Base-by-base conservation (phyloP, 2,888 invertebrate genomes). In the Abrostola tripartita region DNA sequence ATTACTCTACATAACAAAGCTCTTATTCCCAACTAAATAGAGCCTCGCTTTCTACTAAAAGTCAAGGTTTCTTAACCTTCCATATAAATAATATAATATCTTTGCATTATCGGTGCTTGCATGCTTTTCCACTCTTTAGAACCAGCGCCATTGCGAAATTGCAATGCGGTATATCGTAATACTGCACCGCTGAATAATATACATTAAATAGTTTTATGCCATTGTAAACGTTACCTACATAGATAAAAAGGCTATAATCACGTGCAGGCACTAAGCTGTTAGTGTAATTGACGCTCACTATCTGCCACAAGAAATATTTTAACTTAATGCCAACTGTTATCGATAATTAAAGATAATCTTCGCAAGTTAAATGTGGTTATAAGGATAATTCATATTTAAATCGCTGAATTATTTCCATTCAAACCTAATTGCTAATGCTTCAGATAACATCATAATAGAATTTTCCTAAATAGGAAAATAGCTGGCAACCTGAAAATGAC, bases 111-210 rank as follows among this genome's bases (percentile, higher is more conserved):
- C 49, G n/a, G 5, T 14, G 50, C 14, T 62, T 56, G 65, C 68
- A 70, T 74, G 72, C 53, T 63, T 65, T 57, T 62, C 49, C 42
- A 69, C 58, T 71, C 52, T 74, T 57, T 14, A 24, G 24, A 68
- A 56, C 37, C 57, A 47, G 36, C 68, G 57, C 70, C 60, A 72
- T 75, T 76, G 71, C 74, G 65, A 78, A 79, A 81, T 75, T 61
- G 64, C 78, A 78, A 74, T 81, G 77, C 78, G 65, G 71, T 62
- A 72, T 60, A 71, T 57, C 44, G 37, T 67, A 61, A 58, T 36
- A 65, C 60, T 63, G 69, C 65, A 65, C 68, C 60, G 61, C 67
- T 60, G 49, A 65, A 64, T 62, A 66, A 64, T 49, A 66, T 49
- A 57, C 62, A 62, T 44, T 56, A 38, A 55, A 56, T 35, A 8